Percentiles rank a stretch among this genome's conserved stretches.
Evolutionary conservation across 2,888 invertebrate genomes (phyloP).

Genomic region (Flexamia atlantica): DNA sequence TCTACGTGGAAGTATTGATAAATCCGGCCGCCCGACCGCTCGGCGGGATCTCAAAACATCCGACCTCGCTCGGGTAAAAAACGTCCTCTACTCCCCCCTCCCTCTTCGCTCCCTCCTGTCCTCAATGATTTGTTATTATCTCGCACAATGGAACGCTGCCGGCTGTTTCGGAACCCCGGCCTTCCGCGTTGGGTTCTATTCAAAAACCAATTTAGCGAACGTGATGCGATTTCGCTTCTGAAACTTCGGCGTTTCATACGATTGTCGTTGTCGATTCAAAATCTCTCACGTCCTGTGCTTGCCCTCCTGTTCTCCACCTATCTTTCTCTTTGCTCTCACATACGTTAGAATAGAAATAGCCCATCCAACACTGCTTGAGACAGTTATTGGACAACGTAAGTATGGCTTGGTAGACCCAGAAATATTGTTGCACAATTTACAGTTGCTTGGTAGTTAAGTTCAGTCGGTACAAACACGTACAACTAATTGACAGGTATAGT

Average conservation of each 20-base stretch:
- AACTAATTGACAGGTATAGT: no score
- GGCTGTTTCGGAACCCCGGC: slow-evolving; percentile 11
- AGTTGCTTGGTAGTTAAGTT: no score
- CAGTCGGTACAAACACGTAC: no score
- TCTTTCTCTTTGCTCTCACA: no score
- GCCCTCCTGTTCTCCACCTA: no score
- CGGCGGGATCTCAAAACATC: slow-evolving; percentile 55
- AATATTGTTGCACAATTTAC: no score
- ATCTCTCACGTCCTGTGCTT: no score
- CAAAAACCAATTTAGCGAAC: slow-evolving; percentile 36
- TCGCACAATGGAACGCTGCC: slow-evolving; percentile 32
- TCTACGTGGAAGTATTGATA: slow-evolving; percentile 51
- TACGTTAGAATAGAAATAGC: no score
- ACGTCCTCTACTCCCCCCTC: slow-evolving; percentile 60
- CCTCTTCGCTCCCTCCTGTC: slow-evolving; percentile 51
- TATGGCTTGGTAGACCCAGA: no score
- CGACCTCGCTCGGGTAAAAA: slow-evolving; percentile 64
- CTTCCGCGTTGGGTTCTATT: slow-evolving; percentile 36
- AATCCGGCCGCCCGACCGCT: slow-evolving; percentile 57
- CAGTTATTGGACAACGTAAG: no score
- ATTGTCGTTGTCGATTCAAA: no score
- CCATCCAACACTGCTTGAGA: no score
- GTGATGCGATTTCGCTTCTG: slow-evolving; percentile 20
- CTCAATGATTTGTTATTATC: slow-evolving; percentile 53
- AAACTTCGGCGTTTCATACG: not conserved